These are phyloP conservation scores for Tautogolabrus adspersus DNA, from an alignment of 2,113 vertebrate genomes.

Conservation along the genomic window DNA sequence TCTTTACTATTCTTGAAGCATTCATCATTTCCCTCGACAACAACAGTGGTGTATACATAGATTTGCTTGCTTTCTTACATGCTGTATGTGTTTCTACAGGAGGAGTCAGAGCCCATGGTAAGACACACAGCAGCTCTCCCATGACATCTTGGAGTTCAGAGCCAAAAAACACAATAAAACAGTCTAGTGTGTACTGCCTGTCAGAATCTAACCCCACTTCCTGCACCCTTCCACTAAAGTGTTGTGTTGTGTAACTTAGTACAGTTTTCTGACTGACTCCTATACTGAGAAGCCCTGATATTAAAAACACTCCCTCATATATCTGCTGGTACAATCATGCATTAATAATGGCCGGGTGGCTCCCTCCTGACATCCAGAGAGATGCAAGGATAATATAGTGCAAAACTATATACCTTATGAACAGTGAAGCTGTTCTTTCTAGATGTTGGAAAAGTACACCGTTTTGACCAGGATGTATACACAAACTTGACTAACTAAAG, in stretches of 20 bases:
- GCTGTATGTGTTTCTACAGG: conserved; percentile 31
- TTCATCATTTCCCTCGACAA: conserved; percentile 4
- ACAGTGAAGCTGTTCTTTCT: too few species aligned
- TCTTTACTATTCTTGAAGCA: background rate
- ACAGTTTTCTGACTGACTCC: background rate
- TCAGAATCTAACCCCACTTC: conserved; percentile 4
- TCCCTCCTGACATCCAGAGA: conserved; percentile 16
- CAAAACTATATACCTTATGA: background rate
- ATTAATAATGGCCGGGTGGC: conserved; percentile 46
- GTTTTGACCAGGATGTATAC: too few species aligned
- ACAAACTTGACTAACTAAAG: too few species aligned
- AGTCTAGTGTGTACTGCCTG: conserved; percentile 4
- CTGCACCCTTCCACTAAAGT: conserved; percentile 4
- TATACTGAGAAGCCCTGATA: conserved; percentile 12
- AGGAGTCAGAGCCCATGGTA: conserved; percentile 30
- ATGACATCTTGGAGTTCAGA: conserved; percentile 20
- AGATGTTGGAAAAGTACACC: too few species aligned
- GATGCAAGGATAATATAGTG: background rate
- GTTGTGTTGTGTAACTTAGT: background rate
- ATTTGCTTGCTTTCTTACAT: conserved; percentile 24
- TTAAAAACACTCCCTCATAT: conserved; percentile 3
- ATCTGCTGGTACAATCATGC: conserved; percentile 15
- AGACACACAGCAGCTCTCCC: conserved; percentile 23
- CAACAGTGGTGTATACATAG: background rate
- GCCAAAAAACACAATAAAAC: conserved; percentile 5